These are phyloP conservation scores for Bungarus multicinctus DNA, from an alignment of 2,113 vertebrate species.

Conservation along the genomic window DNA sequence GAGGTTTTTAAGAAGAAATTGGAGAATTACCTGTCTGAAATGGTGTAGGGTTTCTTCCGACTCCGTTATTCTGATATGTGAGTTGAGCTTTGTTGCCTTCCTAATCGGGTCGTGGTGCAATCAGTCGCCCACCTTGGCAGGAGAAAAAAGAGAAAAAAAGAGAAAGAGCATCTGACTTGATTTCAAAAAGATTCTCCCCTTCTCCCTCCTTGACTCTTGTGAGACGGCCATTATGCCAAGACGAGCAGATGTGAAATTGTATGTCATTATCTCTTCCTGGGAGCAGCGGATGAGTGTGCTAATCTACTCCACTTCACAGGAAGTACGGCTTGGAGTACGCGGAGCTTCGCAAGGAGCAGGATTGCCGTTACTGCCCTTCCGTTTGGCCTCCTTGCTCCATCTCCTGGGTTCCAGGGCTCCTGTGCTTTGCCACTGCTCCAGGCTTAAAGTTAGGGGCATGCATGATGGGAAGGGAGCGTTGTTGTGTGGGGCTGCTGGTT, in stretches of 20 bases:
- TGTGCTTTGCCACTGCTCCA: not conserved
- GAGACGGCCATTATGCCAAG: constrained; percentile 9
- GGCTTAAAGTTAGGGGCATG: not conserved
- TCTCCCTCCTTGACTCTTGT: not conserved
- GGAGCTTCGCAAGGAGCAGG: not conserved
- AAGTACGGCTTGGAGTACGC: not conserved
- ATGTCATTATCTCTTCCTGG: constrained; percentile 2
- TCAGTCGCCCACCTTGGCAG: not conserved
- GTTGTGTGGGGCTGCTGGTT: not conserved
- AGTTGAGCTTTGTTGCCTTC: not conserved
- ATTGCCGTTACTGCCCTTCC: not conserved
- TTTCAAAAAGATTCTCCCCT: not conserved
- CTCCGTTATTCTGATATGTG: not conserved
- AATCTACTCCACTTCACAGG: not conserved
- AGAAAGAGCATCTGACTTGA: too few species aligned
- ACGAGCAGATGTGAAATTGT: constrained; percentile 19
- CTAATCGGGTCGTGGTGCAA: too few species aligned
- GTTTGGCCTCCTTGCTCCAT: not conserved
- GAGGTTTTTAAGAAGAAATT: not conserved
- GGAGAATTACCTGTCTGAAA: not conserved
- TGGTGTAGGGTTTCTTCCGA: not conserved
- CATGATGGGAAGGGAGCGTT: not conserved
- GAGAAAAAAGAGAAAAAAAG: too few species aligned
- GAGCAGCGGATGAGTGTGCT: not conserved
- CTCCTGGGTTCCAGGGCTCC: not conserved